Conservation (phyloP, 2,888 invertebrate species). For the Hecatera dysodea region DNA sequence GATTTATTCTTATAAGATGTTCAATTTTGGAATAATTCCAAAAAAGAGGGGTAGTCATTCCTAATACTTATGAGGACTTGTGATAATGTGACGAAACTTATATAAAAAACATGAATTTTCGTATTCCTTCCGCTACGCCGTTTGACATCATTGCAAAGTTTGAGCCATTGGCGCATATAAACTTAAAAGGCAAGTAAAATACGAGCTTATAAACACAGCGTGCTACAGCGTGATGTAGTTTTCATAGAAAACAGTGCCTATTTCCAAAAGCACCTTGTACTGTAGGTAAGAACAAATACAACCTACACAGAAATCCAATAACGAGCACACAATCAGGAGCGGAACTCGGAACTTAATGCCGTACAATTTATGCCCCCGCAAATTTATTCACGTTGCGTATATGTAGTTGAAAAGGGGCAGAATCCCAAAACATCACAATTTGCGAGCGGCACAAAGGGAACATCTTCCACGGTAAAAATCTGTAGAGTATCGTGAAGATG, state of each 20-base stretch:
- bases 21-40: too few species aligned
- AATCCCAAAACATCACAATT: constrained; percentile 80
- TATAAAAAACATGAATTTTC: too few species aligned
- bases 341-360: constrained; percentile 57
- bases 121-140: too few species aligned
- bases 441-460: constrained; percentile 77
- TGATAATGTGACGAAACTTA: too few species aligned
- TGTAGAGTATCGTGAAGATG: constrained; percentile 88
- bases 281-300: neutral
- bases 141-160: too few species aligned
- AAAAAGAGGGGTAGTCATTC: too few species aligned
- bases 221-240: neutral
- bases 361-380: constrained; percentile 63
- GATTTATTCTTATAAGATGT: neutral
- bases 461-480: constrained; percentile 88
- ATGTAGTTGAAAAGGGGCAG: constrained; percentile 67
- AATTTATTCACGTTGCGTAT: constrained; percentile 67
- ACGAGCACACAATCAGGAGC: constrained; percentile 56
- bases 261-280: constrained; percentile 7
- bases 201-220: too few species aligned
- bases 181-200: too few species aligned
- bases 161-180: too few species aligned
- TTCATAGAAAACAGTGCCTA: neutral
- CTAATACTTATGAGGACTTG: too few species aligned
- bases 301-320: constrained; percentile 30